These are phyloP conservation scores for Argynnis bischoffii DNA, from an alignment of 2,888 invertebrate species.

Conservation along the genomic window DNA sequence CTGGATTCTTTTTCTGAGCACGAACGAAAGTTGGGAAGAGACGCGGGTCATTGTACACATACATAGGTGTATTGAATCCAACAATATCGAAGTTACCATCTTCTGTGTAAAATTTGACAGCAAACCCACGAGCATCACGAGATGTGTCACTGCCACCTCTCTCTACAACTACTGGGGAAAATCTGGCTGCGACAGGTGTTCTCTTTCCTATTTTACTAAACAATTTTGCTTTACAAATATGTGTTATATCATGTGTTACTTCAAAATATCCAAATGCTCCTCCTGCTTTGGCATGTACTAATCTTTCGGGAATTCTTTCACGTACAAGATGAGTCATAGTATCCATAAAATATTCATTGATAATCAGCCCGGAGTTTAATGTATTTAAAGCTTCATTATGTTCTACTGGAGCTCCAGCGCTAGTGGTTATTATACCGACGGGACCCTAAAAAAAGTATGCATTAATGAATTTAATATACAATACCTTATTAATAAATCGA, in stretches of 20 bases:
- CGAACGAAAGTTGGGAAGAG: constrained; percentile 95
- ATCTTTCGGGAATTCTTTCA: constrained; percentile 95
- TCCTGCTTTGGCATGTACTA: constrained; percentile 96
- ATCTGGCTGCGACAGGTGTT: constrained; percentile 88
- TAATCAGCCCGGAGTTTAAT: constrained; percentile 88
- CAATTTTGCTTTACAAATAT: constrained; percentile 88
- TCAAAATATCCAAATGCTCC: constrained; percentile 93
- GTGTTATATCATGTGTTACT: constrained; percentile 90
- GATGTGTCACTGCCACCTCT: constrained; percentile 92
- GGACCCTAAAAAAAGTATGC: constrained; percentile 61
- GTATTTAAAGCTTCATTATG: constrained; percentile 87
- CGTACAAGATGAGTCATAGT: constrained; percentile 90
- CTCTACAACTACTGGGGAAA: constrained; percentile 91
- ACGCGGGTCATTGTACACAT: constrained; percentile 92
- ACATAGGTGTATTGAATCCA: constrained; percentile 94
- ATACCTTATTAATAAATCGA: too few relatives aligned
- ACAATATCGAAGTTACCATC: constrained; percentile 95
- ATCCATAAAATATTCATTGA: constrained; percentile 89
- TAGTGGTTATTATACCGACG: constrained; percentile 85
- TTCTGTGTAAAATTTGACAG: constrained; percentile 94
- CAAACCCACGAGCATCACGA: constrained; percentile 93
- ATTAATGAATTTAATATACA: too few relatives aligned
- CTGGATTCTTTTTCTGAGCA: constrained; percentile 95
- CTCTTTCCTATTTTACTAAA: constrained; percentile 88
- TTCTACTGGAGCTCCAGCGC: constrained; percentile 89